phyloP scores from a whole-genome alignment of 2,113 vertebrate genomes.

The Cepphus grylle region DNA sequence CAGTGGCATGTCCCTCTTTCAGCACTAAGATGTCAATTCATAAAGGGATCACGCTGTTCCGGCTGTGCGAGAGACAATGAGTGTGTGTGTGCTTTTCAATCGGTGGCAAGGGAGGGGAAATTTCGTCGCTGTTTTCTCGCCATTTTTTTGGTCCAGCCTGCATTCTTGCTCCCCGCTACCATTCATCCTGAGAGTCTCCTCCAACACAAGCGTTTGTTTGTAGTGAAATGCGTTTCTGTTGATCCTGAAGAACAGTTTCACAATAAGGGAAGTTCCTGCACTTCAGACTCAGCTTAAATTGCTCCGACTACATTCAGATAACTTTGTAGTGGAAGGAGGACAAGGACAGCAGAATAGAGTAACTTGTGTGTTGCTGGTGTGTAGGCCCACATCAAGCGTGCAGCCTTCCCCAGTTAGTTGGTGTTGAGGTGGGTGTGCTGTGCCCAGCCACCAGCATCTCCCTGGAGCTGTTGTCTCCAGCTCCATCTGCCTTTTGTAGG shows the following conservation, averaged over 20 bases:
- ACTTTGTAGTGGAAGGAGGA: not conserved
- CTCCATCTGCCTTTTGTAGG: not conserved
- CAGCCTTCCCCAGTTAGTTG: not conserved
- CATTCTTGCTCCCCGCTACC: conserved; percentile 16
- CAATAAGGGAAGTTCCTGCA: conserved; percentile 48
- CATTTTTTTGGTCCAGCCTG: conserved; percentile 27
- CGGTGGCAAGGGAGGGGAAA: conserved; percentile 28
- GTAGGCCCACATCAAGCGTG: rapidly evolving
- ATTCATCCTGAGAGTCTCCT: conserved; percentile 37
- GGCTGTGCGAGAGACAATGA: conserved; percentile 21
- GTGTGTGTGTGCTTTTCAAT: conserved; percentile 39
- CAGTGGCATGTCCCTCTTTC: conserved; percentile 23
- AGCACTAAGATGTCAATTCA: conserved; percentile 52
- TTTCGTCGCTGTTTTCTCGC: not conserved
- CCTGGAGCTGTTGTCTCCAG: not conserved
- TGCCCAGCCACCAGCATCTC: not conserved
- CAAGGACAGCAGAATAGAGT: not conserved
- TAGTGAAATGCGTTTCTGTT: conserved; percentile 15
- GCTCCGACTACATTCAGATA: not conserved
- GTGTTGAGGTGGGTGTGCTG: not conserved
- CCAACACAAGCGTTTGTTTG: conserved; percentile 34
- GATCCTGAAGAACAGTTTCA: not conserved
- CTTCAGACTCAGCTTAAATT: conserved; percentile 29
- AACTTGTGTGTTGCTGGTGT: not conserved
- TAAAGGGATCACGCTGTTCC: conserved; percentile 48